Conservation (phyloP, 2,888 invertebrate genomes). For the Conistra vaccinii region DNA sequence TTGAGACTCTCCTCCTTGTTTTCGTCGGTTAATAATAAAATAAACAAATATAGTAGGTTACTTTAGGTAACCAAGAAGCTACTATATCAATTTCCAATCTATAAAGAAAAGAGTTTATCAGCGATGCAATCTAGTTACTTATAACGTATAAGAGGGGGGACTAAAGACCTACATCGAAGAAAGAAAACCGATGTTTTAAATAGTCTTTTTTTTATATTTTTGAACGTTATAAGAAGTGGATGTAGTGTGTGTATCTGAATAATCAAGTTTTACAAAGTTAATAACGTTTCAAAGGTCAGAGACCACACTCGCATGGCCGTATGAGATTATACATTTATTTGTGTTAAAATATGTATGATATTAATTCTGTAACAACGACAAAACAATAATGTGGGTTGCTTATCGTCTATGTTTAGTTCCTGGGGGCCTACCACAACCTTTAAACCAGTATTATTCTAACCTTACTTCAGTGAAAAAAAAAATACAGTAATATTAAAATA, state of each 20-base stretch:
- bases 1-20: neutral
- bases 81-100: neutral
- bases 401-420: conserved; percentile 28
- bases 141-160: too few species aligned
- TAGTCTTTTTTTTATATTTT: neutral
- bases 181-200: neutral
- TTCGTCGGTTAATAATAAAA: neutral
- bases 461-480: too few species aligned
- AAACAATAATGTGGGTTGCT: conserved; percentile 4
- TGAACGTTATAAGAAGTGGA: neutral
- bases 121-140: neutral
- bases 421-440: too few species aligned
- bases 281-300: conserved; percentile 41
- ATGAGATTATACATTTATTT: conserved; percentile 26
- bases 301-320: conserved; percentile 21
- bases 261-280: conserved; percentile 38
- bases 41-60: neutral
- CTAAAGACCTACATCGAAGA: neutral
- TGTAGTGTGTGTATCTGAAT: conserved; percentile 3
- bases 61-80: neutral
- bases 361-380: conserved; percentile 9
- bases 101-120: neutral
- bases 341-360: conserved; percentile 20
- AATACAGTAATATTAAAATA: too few species aligned
- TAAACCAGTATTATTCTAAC: too few species aligned